Conservation (phyloP, 2,113 vertebrate species). For the Onychostoma macrolepis region DNA sequence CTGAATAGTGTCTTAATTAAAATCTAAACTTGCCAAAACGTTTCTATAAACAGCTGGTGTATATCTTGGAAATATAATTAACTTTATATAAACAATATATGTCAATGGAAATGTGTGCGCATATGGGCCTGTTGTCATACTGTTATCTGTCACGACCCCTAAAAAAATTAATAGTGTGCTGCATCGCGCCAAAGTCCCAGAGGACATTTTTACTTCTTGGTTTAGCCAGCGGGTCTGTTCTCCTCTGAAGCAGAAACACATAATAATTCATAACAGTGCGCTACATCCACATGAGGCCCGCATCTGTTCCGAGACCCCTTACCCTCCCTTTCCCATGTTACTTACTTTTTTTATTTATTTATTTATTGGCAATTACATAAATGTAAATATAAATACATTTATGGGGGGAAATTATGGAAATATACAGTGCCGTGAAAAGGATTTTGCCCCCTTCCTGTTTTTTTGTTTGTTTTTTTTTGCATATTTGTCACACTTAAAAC, state of each 20-base stretch:
- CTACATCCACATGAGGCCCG: constrained; percentile 68
- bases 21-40: neutral
- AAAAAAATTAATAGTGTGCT: constrained; percentile 10
- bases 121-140: neutral
- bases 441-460: no score
- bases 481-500: no score
- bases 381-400: neutral
- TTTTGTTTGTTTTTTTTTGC: no score
- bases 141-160: constrained; percentile 18
- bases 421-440: no score
- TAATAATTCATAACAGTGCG: constrained; percentile 66
- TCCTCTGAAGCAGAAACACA: constrained; percentile 66
- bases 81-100: neutral
- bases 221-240: constrained; percentile 42
- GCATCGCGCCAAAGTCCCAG: neutral
- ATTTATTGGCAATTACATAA: neutral
- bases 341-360: neutral
- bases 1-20: neutral
- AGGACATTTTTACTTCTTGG: constrained; percentile 32
- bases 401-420: no score
- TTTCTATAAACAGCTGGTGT: neutral
- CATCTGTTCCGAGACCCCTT: constrained; percentile 58
- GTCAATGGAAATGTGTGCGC: no score
- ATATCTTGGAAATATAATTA: neutral
- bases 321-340: constrained; percentile 18